Conservation (phyloP, 2,888 invertebrate species). For the Euzophera pinguis region DNA sequence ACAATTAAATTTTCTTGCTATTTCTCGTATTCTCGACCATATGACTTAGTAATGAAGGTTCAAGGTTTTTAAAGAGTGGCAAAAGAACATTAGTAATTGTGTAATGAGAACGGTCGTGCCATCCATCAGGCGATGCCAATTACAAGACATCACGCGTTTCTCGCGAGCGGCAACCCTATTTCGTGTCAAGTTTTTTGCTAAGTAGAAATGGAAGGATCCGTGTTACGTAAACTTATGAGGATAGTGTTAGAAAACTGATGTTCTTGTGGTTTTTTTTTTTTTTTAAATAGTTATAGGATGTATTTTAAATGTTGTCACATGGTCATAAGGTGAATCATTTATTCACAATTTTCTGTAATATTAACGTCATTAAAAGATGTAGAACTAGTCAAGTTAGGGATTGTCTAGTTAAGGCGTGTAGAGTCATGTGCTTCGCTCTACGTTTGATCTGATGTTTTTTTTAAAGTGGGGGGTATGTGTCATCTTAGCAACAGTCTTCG, state of each 20-base stretch:
- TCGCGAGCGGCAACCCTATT: conserved; percentile 55
- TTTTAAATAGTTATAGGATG: too few relatives aligned
- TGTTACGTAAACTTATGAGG: background rate
- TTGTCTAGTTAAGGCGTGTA: too few relatives aligned
- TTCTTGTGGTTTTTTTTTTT: too few relatives aligned
- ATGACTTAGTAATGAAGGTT: background rate
- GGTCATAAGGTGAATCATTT: too few relatives aligned
- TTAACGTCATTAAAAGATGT: too few relatives aligned
- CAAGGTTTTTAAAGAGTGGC: background rate
- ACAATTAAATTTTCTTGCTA: background rate
- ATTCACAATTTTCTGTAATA: too few relatives aligned
- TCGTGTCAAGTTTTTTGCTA: conserved; percentile 31
- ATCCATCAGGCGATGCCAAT: conserved; percentile 64
- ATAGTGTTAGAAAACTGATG: background rate
- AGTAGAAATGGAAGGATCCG: background rate
- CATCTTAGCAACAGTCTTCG: too few relatives aligned
- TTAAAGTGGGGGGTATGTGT: too few relatives aligned
- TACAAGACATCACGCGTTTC: conserved; percentile 65
- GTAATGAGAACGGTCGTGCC: conserved; percentile 49
- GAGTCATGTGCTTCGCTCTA: too few relatives aligned
- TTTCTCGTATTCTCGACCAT: background rate
- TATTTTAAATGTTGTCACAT: too few relatives aligned
- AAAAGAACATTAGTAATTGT: conserved; percentile 28
- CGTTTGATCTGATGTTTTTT: too few relatives aligned
- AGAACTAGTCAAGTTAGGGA: too few relatives aligned